Evolutionary conservation across 1,140 invertebrate genomes (phyloP), one percentile per base, ranked within the genome.

Genomic region (Euura saliciscinereae): DNA sequence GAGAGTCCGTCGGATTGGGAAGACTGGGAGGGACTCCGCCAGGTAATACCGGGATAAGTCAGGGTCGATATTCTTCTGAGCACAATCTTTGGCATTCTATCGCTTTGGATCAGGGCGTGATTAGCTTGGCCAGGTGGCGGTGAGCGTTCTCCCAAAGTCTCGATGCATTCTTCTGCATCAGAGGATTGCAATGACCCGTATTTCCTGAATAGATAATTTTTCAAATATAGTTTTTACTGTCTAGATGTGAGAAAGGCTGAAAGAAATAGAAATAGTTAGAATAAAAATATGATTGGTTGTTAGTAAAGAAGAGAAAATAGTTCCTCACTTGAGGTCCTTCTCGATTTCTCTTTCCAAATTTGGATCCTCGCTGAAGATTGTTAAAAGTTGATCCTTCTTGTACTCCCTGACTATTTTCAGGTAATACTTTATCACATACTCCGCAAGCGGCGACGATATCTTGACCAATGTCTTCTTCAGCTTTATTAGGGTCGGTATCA

Each of bases 361-460:
- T 10, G 85, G 85, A 79, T 85, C 84, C 65, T 88, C 84, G 3
- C 76, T 81, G 64, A 81, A 78, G 4, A 88, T 66, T 65, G 65
- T 71, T 2, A 74, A 5, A 44, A 86, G 69, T 64, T 83, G 78
- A 68, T 92, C 91, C 74, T 88, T 89, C 69, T 87, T 91, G 71
- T 89, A 91, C 70, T 92, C 90, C 70, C 88, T 88, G 80, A 91
- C 87, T 4, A 91, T 78, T 75, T 90, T 90, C 42, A 83, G 80
- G 6, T 92, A 80, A 86, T 75, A 83, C 65, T 79, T 88, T 43
- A 70, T 75, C 0, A 90, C 77, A 67, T 89, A 84, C 4, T 75
- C 74, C 43, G 85, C 74, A 11, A 90, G 66, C 2, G 84, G 75
- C 0, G 85, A 87, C 45, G 84, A 83, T 7, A 78, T 28, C 45